Percentiles rank a stretch among this genome's conserved stretches.
phyloP scores from a whole-genome alignment of 1,140 invertebrate genomes.

The Drosophila kikkawai region DNA sequence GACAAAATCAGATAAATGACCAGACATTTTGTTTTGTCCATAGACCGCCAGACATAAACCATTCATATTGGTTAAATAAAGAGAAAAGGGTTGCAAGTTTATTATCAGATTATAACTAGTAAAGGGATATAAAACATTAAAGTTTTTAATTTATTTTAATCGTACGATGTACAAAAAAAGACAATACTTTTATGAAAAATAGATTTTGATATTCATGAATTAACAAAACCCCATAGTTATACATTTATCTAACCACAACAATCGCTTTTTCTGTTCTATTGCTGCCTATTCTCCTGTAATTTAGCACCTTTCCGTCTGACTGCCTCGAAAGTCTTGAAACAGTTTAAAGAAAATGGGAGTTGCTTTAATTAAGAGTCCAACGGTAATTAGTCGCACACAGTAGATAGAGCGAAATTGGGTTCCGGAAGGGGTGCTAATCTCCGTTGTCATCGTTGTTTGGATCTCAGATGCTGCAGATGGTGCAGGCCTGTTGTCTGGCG shows the following conservation, averaged over 20 bases:
- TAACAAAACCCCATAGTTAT: neutral
- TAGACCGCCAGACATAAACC: conserved; percentile 48
- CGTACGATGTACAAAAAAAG: too few relatives aligned
- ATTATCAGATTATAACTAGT: neutral
- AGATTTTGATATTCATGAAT: neutral
- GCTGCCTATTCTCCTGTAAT: neutral
- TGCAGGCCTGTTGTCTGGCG: conserved; percentile 13
- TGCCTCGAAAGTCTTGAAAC: conserved; percentile 30
- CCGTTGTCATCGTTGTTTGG: conserved; percentile 56
- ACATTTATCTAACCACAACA: neutral
- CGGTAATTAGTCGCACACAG: conserved; percentile 58
- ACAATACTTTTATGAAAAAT: neutral
- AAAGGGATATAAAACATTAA: neutral
- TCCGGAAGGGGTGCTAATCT: conserved; percentile 55
- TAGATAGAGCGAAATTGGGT: conserved; percentile 21
- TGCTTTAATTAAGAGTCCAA: conserved; percentile 25
- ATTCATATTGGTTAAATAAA: conserved; percentile 19
- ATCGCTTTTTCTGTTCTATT: neutral
- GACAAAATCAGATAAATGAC: conserved; percentile 20
- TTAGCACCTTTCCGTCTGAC: conserved; percentile 45
- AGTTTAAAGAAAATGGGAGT: conserved; percentile 26
- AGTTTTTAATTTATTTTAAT: too few relatives aligned
- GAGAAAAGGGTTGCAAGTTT: neutral
- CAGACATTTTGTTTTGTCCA: conserved; percentile 36
- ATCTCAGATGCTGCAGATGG: conserved; percentile 45